A percentile compares a stretch with the other conserved stretches of the same genome.
Conservation (phyloP, 2,888 invertebrate genomes). For the Apamea crenata region DNA sequence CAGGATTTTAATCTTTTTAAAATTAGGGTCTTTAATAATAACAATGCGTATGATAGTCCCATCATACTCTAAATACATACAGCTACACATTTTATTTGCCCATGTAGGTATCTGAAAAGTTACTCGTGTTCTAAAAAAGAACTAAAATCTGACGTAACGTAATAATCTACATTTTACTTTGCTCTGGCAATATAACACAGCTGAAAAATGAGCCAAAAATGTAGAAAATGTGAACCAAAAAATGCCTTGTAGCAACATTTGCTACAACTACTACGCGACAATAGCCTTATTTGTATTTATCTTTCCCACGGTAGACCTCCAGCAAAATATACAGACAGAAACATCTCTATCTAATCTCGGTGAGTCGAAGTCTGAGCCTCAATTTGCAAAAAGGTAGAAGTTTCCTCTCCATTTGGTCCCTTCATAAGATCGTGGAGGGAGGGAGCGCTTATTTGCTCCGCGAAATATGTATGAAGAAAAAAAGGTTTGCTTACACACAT, state of each 20-base stretch:
- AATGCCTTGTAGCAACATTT: slow-evolving; percentile 19
- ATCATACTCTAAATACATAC: not conserved
- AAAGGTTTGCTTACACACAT: slow-evolving; percentile 27
- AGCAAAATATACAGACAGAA: slow-evolving; percentile 61
- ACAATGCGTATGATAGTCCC: not conserved
- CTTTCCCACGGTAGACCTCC: slow-evolving; percentile 29
- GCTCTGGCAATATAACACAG: not conserved
- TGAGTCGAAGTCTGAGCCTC: slow-evolving; percentile 70
- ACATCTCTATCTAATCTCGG: slow-evolving; percentile 73
- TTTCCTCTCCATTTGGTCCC: slow-evolving; percentile 74
- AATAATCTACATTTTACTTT: too few relatives aligned
- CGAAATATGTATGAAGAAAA: slow-evolving; percentile 49
- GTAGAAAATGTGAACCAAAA: not conserved
- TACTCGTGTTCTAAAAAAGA: not conserved
- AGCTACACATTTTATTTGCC: not conserved
- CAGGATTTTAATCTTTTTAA: not conserved
- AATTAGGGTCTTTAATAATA: not conserved
- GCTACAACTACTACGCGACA: slow-evolving; percentile 25
- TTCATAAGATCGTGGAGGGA: slow-evolving; percentile 65
- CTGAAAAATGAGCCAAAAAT: not conserved
- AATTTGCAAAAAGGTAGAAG: slow-evolving; percentile 77
- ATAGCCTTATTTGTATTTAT: slow-evolving; percentile 50
- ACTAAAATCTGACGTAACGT: not conserved
- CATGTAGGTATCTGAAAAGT: not conserved
- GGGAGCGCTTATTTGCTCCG: slow-evolving; percentile 64